phyloP scores from a whole-genome alignment of 2,888 invertebrate genomes.

The Notodonta ziczac region DNA sequence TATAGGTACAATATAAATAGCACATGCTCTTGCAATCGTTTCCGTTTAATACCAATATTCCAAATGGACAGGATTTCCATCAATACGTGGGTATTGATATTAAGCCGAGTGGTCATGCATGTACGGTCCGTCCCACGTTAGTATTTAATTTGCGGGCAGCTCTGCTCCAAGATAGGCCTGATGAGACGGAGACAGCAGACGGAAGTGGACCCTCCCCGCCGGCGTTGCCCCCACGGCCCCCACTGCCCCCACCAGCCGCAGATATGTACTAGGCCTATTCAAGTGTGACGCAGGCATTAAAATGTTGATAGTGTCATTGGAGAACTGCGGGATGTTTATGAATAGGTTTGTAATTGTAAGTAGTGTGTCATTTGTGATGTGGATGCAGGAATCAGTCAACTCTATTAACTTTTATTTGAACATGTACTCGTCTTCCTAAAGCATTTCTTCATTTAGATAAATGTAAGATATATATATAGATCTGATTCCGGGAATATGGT shows the following conservation, averaged over 20 bases:
- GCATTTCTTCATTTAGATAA: too few relatives aligned
- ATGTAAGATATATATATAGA: too few relatives aligned
- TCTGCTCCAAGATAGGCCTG: conserved; percentile 77
- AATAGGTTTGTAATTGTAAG: conserved; percentile 16
- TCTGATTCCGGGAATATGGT: too few relatives aligned
- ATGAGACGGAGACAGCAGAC: conserved; percentile 80
- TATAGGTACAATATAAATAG: too few relatives aligned
- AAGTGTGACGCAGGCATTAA: conserved; percentile 61
- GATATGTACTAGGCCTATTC: conserved; percentile 71
- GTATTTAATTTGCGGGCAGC: conserved; percentile 79
- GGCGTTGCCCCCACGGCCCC: conserved; percentile 34
- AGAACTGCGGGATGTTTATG: conserved; percentile 24
- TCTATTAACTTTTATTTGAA: too few relatives aligned
- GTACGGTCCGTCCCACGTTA: conserved; percentile 54
- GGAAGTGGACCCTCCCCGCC: conserved; percentile 61
- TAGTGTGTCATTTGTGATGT: background rate
- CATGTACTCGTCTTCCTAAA: too few relatives aligned
- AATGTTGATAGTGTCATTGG: conserved; percentile 47
- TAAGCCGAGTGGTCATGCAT: conserved; percentile 35
- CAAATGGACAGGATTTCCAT: conserved; percentile 9
- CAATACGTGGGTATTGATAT: conserved; percentile 22
- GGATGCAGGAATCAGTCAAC: background rate
- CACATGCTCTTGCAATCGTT: too few relatives aligned
- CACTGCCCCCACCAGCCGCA: conserved; percentile 35
- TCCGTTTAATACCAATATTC: background rate